phyloP scores from a whole-genome alignment of 2,113 vertebrate genomes.

The Tympanuchus pallidicinctus region DNA sequence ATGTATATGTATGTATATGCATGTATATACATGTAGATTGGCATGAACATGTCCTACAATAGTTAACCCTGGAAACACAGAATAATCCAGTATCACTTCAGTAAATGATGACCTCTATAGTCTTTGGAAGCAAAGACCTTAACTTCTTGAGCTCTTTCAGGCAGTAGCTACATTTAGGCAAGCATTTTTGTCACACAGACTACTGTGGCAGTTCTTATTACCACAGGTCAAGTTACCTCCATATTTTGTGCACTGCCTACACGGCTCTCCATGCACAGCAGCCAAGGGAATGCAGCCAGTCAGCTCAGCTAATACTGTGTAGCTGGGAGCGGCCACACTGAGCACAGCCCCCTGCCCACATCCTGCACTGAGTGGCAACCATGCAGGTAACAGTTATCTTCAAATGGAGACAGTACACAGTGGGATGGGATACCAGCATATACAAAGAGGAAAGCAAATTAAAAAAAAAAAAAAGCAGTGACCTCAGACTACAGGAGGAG shows the following conservation, averaged over 20 bases:
- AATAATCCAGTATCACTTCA: too few species aligned
- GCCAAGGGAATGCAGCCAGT: neutral
- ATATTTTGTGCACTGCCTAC: neutral
- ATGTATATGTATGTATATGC: too few species aligned
- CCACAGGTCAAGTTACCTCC: neutral
- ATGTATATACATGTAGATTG: too few species aligned
- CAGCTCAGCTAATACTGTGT: neutral
- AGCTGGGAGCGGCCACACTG: neutral
- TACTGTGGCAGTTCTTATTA: neutral
- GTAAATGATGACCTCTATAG: too few species aligned
- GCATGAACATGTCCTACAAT: too few species aligned
- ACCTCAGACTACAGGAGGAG: neutral
- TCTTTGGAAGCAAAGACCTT: too few species aligned
- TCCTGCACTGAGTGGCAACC: neutral
- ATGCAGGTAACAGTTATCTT: neutral
- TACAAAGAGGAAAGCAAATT: neutral
- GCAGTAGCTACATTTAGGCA: neutral
- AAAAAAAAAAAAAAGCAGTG: neutral
- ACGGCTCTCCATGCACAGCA: rapidly evolving
- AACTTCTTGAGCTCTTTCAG: neutral
- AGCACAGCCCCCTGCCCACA: neutral
- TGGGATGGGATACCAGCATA: rapidly evolving
- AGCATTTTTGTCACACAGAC: neutral
- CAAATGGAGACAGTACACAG: neutral
- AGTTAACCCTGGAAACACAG: too few species aligned